phyloP scores from a whole-genome alignment of 1,140 invertebrate species.

The Calliopsis andreniformis region DNA sequence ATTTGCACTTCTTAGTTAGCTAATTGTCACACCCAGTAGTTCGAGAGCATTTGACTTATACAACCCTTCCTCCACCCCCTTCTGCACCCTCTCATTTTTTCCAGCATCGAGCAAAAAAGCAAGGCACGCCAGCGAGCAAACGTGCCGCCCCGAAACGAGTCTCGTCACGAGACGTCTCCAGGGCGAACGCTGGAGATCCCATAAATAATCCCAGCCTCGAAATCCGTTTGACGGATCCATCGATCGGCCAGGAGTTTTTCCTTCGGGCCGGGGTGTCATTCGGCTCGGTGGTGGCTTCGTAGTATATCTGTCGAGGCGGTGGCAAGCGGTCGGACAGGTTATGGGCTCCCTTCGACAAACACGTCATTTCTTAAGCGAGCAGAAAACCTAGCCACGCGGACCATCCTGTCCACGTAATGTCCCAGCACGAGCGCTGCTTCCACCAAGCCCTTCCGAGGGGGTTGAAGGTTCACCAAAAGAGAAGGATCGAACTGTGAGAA shows the following conservation, averaged over 20 bases:
- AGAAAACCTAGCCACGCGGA: conserved; percentile 46
- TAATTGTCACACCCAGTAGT: too few species aligned
- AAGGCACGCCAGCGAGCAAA: not conserved
- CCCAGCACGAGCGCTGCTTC: conserved; percentile 9
- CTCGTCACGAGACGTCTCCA: not conserved
- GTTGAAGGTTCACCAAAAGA: conserved; percentile 41
- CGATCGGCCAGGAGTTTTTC: conserved; percentile 54
- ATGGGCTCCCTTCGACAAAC: conserved; percentile 58
- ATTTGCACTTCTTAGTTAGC: too few species aligned
- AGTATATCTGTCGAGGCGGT: conserved; percentile 37
- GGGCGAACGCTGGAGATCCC: conserved; percentile 15
- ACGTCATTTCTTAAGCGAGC: conserved; percentile 59
- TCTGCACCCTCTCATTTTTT: too few species aligned
- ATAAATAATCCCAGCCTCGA: conserved; percentile 63
- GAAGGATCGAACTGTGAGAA: conserved; percentile 8
- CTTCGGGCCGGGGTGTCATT: conserved; percentile 16
- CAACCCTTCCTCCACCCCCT: too few species aligned
- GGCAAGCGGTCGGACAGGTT: conserved; percentile 57
- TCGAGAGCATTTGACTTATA: too few species aligned
- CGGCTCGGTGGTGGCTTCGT: conserved; percentile 25
- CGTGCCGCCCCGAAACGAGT: not conserved
- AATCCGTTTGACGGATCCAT: conserved; percentile 62
- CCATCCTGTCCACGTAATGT: conserved; percentile 59
- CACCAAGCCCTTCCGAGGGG: conserved; percentile 15
- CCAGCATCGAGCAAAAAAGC: too few species aligned